Conservation (phyloP, 2,113 vertebrate species). For the Tympanuchus pallidicinctus region DNA sequence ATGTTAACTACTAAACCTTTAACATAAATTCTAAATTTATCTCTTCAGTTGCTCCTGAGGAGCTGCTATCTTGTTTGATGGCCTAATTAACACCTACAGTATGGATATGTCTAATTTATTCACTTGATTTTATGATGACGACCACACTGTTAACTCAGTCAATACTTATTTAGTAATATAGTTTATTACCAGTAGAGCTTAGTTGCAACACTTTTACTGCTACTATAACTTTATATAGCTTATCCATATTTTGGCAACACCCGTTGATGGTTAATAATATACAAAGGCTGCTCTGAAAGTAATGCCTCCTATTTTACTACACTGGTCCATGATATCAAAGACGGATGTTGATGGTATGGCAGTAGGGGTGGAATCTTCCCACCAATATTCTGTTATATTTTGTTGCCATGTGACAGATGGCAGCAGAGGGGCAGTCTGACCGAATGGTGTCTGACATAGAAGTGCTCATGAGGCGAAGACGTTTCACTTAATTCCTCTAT, state of each 20-base stretch:
- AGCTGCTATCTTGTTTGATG: not conserved
- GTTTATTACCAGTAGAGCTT: not conserved
- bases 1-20: not conserved
- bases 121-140: not conserved
- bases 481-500: no score
- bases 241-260: not conserved
- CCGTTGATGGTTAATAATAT: not conserved
- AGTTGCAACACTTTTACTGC: not conserved
- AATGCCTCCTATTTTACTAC: no score
- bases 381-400: no score
- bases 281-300: not conserved
- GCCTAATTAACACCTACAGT: not conserved
- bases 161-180: not conserved
- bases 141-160: not conserved
- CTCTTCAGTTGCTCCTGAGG: not conserved
- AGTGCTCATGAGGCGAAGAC: no score
- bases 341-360: no score
- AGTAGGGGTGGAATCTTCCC: no score
- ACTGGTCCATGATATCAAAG: no score
- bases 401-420: no score
- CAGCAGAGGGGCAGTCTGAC: no score
- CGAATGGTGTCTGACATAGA: no score
- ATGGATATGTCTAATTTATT: not conserved
- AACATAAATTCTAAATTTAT: not conserved
- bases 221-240: not conserved